These are phyloP conservation scores for Cyprinodon brontotheroides DNA, from an alignment of 2,113 vertebrate species.

Conservation along the genomic window DNA sequence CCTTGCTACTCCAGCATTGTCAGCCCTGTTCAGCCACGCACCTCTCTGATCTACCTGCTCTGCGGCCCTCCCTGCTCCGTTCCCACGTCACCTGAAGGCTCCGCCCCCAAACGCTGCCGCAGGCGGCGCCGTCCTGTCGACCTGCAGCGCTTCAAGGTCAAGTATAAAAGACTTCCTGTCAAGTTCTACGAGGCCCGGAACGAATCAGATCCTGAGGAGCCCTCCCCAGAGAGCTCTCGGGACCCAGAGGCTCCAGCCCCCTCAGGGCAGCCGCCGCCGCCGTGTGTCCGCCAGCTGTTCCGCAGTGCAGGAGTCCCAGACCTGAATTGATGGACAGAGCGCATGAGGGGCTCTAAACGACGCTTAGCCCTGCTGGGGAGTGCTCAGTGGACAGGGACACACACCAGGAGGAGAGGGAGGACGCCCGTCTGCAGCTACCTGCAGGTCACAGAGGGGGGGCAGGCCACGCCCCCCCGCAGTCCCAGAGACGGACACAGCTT, in stretches of 20 bases:
- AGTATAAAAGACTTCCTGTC: constrained; percentile 83
- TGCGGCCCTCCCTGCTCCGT: constrained; percentile 79
- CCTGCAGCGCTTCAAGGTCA: constrained; percentile 75
- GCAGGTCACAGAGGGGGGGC: constrained; percentile 11
- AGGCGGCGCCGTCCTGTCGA: constrained; percentile 70
- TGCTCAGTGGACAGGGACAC: constrained; percentile 43
- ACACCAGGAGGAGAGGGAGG: constrained; percentile 9
- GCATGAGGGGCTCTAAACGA: too few species aligned
- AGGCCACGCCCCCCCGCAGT: not conserved
- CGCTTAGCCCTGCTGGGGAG: constrained; percentile 24
- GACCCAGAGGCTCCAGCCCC: constrained; percentile 37
- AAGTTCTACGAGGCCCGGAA: constrained; percentile 83
- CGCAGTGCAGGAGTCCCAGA: constrained; percentile 81
- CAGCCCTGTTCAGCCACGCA: constrained; percentile 85
- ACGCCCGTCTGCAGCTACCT: not conserved
- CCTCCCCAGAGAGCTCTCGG: constrained; percentile 70
- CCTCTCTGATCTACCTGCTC: constrained; percentile 84
- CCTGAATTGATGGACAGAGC: constrained; percentile 78
- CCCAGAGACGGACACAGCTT: constrained; percentile 24
- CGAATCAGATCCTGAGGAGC: constrained; percentile 81
- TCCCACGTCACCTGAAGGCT: constrained; percentile 41
- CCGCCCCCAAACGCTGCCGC: constrained; percentile 65
- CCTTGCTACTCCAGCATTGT: constrained; percentile 79
- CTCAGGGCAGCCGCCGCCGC: constrained; percentile 13
- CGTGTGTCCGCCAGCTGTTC: constrained; percentile 80